These are phyloP conservation scores for Phainopepla nitens DNA, from an alignment of 2,113 vertebrate genomes.

Conservation along the genomic window DNA sequence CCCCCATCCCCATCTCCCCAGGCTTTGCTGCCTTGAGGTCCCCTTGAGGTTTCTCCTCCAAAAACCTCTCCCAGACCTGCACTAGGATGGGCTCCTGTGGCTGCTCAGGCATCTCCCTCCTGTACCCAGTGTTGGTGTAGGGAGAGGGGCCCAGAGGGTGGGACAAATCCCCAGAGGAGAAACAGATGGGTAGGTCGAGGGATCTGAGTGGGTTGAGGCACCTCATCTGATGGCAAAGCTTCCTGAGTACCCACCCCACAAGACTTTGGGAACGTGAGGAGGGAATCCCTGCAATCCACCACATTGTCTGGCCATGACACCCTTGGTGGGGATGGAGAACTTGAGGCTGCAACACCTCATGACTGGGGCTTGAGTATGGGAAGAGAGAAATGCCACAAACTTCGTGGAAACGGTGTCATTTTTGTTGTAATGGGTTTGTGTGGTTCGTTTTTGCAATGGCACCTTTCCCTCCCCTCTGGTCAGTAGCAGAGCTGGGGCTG, in stretches of 20 bases:
- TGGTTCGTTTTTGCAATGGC: neutral
- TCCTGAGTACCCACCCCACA: fast-evolving
- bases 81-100: fast-evolving
- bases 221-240: neutral
- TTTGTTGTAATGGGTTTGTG: neutral
- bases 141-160: neutral
- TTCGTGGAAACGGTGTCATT: neutral
- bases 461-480: neutral
- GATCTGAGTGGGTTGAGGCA: neutral
- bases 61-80: neutral
- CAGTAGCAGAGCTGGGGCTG: neutral
- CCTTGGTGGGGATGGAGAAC: neutral
- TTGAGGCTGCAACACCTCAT: too few species aligned
- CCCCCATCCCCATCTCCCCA: neutral
- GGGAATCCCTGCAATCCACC: neutral
- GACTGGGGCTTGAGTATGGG: neutral
- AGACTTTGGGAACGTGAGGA: neutral
- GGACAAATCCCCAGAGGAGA: neutral
- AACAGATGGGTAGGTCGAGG: fast-evolving
- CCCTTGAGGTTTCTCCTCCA: neutral
- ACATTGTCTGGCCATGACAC: fast-evolving
- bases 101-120: neutral
- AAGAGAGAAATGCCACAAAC: neutral
- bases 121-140: fast-evolving
- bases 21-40: neutral